These are phyloP conservation scores for Myotis yumanensis DNA, from an alignment of 2,113 vertebrate species.

Conservation along the genomic window DNA sequence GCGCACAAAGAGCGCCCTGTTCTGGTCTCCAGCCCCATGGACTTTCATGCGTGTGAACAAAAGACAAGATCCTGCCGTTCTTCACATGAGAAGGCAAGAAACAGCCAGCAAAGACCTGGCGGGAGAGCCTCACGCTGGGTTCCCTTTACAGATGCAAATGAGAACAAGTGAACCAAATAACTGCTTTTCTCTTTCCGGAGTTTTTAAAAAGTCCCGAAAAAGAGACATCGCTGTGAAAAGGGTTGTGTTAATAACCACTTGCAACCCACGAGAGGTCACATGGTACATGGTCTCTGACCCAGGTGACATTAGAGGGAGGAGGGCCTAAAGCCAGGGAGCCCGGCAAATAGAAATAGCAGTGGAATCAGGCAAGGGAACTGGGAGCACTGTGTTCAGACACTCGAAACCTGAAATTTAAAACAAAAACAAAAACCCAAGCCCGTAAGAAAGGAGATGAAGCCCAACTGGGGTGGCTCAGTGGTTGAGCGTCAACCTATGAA, in stretches of 20 bases:
- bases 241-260: conserved; percentile 21
- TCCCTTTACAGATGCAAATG: conserved; percentile 82
- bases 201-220: conserved; percentile 77
- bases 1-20: conserved; percentile 69
- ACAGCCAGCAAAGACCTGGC: conserved; percentile 69
- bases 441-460: conserved; percentile 33
- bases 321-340: not conserved
- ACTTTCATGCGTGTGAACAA: conserved; percentile 69
- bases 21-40: conserved; percentile 74
- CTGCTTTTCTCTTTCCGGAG: conserved; percentile 72
- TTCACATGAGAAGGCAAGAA: conserved; percentile 77
- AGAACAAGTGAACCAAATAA: conserved; percentile 42
- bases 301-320: not conserved
- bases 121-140: conserved; percentile 73
- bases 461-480: too few relatives aligned
- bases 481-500: too few relatives aligned
- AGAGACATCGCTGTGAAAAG: conserved; percentile 76
- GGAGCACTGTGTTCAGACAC: not conserved
- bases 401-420: conserved; percentile 45
- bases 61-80: conserved; percentile 79
- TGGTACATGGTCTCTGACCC: not conserved
- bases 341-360: not conserved
- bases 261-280: not conserved
- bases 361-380: not conserved
- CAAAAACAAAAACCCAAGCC: conserved; percentile 32